Evolutionary conservation across 2,113 vertebrate genomes (phyloP).

Genomic region (Spea multiplicata): DNA sequence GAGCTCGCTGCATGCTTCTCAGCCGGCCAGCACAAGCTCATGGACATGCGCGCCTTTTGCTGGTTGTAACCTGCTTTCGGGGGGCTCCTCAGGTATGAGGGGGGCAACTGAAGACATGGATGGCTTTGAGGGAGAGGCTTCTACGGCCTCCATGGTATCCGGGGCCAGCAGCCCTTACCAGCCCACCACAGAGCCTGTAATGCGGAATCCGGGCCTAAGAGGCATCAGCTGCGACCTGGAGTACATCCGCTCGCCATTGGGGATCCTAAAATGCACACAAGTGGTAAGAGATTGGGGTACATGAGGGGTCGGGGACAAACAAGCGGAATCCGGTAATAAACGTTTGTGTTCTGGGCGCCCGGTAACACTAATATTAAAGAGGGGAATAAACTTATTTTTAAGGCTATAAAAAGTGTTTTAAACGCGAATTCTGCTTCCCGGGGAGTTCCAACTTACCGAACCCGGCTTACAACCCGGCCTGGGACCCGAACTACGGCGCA

Average conservation of each 20-base stretch:
- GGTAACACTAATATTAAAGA: too few species aligned
- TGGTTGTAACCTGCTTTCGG: slow-evolving; percentile 42
- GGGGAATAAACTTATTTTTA: too few species aligned
- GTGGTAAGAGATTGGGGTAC: slow-evolving; percentile 76
- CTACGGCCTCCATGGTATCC: slow-evolving; percentile 94
- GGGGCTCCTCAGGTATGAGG: slow-evolving; percentile 56
- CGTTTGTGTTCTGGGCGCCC: too few species aligned
- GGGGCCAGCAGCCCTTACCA: slow-evolving; percentile 94
- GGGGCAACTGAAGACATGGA: slow-evolving; percentile 79
- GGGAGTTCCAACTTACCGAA: too few species aligned
- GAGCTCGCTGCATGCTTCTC: not conserved
- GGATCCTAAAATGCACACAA: slow-evolving; percentile 83
- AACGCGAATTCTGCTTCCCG: too few species aligned
- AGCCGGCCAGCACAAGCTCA: too few species aligned
- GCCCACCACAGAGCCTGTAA: slow-evolving; percentile 92
- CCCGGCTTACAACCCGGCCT: too few species aligned
- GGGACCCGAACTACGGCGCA: too few species aligned
- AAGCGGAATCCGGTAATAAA: too few species aligned
- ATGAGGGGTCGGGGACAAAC: not conserved
- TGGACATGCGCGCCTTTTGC: too few species aligned
- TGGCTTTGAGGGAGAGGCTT: slow-evolving; percentile 92
- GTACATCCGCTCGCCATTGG: slow-evolving; percentile 80
- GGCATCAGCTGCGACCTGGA: slow-evolving; percentile 80
- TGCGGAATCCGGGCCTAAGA: slow-evolving; percentile 71
- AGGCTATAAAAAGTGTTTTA: too few species aligned